Evolutionary conservation across 2,888 invertebrate species (phyloP).

Genomic region (Helicoverpa assulta): DNA sequence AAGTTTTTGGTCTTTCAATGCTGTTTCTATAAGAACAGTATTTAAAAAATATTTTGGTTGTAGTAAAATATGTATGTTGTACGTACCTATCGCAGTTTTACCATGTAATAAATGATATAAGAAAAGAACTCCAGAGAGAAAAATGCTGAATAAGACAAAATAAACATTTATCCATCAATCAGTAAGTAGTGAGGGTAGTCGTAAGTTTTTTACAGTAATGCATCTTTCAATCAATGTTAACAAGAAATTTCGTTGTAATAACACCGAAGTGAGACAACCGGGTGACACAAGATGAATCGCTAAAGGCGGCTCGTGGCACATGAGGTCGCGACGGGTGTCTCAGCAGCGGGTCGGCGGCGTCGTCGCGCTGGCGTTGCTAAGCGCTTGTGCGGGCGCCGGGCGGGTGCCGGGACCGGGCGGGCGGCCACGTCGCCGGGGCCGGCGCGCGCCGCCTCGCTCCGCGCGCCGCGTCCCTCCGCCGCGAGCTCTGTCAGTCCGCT

Average conservation of each 20-base stretch:
- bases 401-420: constrained; percentile 59
- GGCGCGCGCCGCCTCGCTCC: constrained; percentile 74
- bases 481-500: constrained; percentile 78
- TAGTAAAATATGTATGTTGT: too few species aligned
- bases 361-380: constrained; percentile 56
- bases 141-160: too few species aligned
- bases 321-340: constrained; percentile 63
- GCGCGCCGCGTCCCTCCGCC: constrained; percentile 64
- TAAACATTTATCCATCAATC: too few species aligned
- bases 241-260: constrained; percentile 10
- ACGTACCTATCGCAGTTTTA: too few species aligned
- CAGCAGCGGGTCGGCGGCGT: constrained; percentile 56
- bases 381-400: constrained; percentile 55
- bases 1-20: too few species aligned
- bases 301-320: constrained; percentile 47
- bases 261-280: constrained; percentile 19
- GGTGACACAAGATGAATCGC: constrained; percentile 55
- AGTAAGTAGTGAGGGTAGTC: not conserved
- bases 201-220: not conserved
- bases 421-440: constrained; percentile 69
- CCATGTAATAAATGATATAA: too few species aligned
- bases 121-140: too few species aligned
- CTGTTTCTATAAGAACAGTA: too few species aligned
- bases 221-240: not conserved
- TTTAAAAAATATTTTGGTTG: too few species aligned